These are phyloP conservation scores for Numenius arquata DNA, from an alignment of 2,113 vertebrate genomes.

Conservation along the genomic window DNA sequence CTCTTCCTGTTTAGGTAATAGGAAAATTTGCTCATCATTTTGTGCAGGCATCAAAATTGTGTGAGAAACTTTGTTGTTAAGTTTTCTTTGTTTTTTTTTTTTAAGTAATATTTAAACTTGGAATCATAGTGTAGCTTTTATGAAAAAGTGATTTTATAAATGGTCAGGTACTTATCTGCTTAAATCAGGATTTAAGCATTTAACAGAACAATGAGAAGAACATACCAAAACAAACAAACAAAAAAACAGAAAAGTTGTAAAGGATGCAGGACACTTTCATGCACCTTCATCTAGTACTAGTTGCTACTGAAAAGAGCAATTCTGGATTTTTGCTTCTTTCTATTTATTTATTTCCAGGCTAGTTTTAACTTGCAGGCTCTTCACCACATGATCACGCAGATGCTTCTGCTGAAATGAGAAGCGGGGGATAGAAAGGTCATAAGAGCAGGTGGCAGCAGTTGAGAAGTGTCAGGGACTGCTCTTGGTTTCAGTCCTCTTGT, in stretches of 20 bases:
- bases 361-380: not conserved
- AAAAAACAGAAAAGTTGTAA: not conserved
- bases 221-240: not conserved
- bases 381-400: not conserved
- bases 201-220: not conserved
- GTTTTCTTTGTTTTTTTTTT: not conserved
- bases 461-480: not conserved
- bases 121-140: not conserved
- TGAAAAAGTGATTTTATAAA: not conserved
- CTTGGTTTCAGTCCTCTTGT: not conserved
- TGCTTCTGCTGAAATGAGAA: not conserved
- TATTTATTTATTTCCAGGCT: not conserved
- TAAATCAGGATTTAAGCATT: not conserved
- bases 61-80: not conserved
- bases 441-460: not conserved
- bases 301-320: not conserved
- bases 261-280: not conserved
- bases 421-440: accelerated
- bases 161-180: not conserved
- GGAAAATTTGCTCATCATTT: not conserved
- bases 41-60: not conserved
- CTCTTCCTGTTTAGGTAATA: not conserved
- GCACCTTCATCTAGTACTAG: accelerated
- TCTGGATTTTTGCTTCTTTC: not conserved
- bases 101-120: not conserved